Evolutionary conservation across 1,140 invertebrate species (phyloP), one percentile per base, ranked within the genome.

Genomic region (Eulimnadia texana): DNA sequence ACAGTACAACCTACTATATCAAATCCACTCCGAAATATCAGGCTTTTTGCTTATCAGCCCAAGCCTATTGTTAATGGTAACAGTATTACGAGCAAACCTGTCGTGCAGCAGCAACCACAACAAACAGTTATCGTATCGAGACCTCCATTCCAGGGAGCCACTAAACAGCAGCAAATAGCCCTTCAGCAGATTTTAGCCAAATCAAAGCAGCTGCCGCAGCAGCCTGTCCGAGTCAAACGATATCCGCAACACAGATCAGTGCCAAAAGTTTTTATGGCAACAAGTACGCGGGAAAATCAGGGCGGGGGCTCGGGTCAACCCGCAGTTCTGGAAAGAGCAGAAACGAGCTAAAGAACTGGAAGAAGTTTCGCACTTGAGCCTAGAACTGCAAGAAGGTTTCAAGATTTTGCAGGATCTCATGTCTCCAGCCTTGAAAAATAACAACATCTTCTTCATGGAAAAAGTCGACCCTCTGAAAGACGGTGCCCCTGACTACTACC

Each of bases 401-500:
- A 23, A 33, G 16, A 29, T 61, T 2, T 33, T 29, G 9, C 53
- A 52, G 60, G 60, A 61, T 33, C 51, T 61, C 42, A 54, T 29
- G 20, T 27, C n/a, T 33, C 53, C 28, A 20, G 3, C 29, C 20
- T 51, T 23, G 22, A 25, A 61, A 25, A 61, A 61, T 51, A 61
- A 50, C 13, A 76, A 72, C 63, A 68, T 67, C 62, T 69, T 67
- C 2, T 76, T 75, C 64, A 67, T 74, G 55, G 65, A 73, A 22
- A 62, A 67, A 24, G 70, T 74, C 22, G 72, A 74, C 58, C 58
- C 63, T 28, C 65, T 63, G 2, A 61, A 64, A n/a, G 68, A 68
- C 22, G 61, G 58, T n/a, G 72, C 71, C 54, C 60, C 65, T 33
- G 72, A 74, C 63, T 76, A 76, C 65, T 70, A 73, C 62, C 69